A percentile compares a stretch with the other conserved stretches of the same genome.
These are phyloP conservation scores for Galaxea fascicularis DNA, from an alignment of 92 coral and sea anemone genomes.

Conservation along the genomic window DNA sequence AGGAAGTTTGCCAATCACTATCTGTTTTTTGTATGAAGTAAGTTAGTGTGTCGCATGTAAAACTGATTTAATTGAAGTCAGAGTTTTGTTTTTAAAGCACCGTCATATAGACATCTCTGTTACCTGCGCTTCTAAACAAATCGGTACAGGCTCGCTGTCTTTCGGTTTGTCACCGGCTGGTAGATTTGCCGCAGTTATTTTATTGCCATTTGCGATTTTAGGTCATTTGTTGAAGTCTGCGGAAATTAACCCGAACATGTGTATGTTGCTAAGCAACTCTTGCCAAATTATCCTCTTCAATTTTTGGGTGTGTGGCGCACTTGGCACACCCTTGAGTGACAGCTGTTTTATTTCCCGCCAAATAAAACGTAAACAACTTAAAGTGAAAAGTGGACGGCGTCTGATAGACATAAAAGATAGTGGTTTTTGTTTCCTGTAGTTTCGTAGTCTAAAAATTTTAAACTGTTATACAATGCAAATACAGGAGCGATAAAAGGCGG, in stretches of 20 bases:
- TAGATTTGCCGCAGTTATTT: neutral
- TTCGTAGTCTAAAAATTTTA: conserved; percentile 19
- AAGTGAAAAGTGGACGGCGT: neutral
- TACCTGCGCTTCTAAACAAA: neutral
- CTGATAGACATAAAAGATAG: neutral
- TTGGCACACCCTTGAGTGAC: neutral
- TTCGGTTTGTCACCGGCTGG: neutral
- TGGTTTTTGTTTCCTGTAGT: neutral
- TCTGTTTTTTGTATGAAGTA: too few relatives aligned
- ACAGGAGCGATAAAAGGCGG: neutral
- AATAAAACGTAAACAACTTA: conserved; percentile 9
- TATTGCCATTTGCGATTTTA: neutral
- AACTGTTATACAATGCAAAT: neutral
- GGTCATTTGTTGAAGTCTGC: neutral
- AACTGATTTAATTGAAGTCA: neutral
- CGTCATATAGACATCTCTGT: neutral
- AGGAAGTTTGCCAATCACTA: too few relatives aligned
- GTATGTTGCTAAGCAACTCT: neutral
- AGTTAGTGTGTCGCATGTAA: too few relatives aligned
- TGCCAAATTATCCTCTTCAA: neutral
- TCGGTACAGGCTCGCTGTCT: neutral
- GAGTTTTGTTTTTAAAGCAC: neutral
- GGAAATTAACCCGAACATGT: neutral
- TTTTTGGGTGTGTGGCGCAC: conserved; percentile 1
- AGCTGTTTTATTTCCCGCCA: conserved; percentile 38